phyloP scores from a whole-genome alignment of 2,888 invertebrate genomes.

The Gisinianus flammeolus region DNA sequence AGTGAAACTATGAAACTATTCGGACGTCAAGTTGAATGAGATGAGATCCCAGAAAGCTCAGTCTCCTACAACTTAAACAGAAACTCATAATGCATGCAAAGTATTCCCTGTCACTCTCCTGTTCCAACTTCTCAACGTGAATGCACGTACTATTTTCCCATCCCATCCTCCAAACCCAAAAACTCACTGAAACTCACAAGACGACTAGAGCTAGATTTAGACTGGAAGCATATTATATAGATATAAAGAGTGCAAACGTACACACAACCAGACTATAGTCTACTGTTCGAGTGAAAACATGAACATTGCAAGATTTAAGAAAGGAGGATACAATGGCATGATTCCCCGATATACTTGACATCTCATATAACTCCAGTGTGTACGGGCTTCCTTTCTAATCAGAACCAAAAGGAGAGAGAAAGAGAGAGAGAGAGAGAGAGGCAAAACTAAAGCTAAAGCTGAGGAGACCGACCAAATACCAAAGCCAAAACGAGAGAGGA shows the following conservation, averaged over 20 bases:
- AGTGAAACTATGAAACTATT: conserved; percentile 28
- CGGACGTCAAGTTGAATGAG: conserved; percentile 24
- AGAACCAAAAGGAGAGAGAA: conserved; percentile 13
- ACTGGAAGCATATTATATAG: not conserved
- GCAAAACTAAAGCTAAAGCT: too few species aligned
- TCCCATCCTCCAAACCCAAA: not conserved
- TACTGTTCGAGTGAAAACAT: too few species aligned
- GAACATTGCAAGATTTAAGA: too few species aligned
- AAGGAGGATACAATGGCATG: not conserved
- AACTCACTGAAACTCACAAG: not conserved
- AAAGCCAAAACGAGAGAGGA: too few species aligned
- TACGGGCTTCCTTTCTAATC: conserved; percentile 28
- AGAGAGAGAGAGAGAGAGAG: conserved; percentile 12
- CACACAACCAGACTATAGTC: not conserved
- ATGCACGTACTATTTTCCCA: not conserved
- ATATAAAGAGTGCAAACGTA: too few species aligned
- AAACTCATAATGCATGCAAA: conserved; percentile 49
- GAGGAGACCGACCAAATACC: too few species aligned
- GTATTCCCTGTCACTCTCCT: conserved; percentile 33
- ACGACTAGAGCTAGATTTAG: not conserved
- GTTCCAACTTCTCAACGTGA: not conserved
- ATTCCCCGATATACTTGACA: not conserved
- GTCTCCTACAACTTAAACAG: conserved; percentile 21
- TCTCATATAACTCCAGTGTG: conserved; percentile 12
- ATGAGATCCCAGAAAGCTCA: conserved; percentile 26